Evolutionary conservation across 2,888 invertebrate species (phyloP), one percentile per base, ranked within the genome.

Genomic region (Agrochola litura): DNA sequence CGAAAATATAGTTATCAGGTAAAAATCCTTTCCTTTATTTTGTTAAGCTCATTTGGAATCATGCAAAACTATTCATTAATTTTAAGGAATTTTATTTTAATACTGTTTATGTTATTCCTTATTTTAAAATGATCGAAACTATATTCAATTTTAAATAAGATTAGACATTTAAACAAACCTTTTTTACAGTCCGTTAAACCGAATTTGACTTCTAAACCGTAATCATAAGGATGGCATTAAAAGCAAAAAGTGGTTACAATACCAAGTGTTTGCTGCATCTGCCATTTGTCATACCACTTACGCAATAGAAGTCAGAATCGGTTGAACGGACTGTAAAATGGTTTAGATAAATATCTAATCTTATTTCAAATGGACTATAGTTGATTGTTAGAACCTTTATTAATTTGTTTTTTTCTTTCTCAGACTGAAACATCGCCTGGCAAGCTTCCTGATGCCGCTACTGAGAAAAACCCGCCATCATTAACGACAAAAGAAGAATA

Each of bases 371-470:
- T 30, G 30, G 30, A 30, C 30, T 30, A 30, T 2, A 14, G 14
- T 56, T 6, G 14, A 19, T 14, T 46, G 14, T 60, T 16, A 16
- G 22, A 77, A 63, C 19, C 54, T 73, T 73, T 56, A 79, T 72
- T 76, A 16, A 73, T 66, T 30, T 77, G 8, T 80, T 85, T 84
- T 25, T 87, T 90, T 91, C 89, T 84, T 92, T 92, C 84, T 76
- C 96, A 97, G 97, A 90, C 90, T 97, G 89, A 97, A 96, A 86
- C 93, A 96, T 76, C 96, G 97, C 37, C 91, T 97, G 56, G 96
- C 97, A 22, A 96, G 94, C 86, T 92, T 97, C 70, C 92, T 97
- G 85, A 90, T 96, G 79, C 97, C 97, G 1, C 92, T 97, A 22
- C 90, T 97, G 74, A 93, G 95, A 81, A 94, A 93, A 88, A 93